Base-by-base conservation (phyloP, 2,113 vertebrate genomes). In the Potamarius usumacintae region DNA sequence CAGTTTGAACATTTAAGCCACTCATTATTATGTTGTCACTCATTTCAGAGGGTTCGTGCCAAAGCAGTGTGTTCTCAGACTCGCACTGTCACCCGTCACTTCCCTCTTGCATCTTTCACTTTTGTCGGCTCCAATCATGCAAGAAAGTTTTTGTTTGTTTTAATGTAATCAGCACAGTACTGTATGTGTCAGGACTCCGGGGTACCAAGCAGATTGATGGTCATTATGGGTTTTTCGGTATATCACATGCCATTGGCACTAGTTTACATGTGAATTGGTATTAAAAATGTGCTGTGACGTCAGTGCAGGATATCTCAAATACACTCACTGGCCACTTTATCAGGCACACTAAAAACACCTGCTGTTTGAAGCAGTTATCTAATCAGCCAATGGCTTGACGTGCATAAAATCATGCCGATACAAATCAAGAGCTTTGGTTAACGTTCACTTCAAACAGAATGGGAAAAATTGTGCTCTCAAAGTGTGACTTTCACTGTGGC, bases 1-100 rank as follows among this genome's bases (percentile, higher is more conserved):
- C 53, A 57, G 81, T 82, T 83, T 79, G 82, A 52, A 50, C 81
- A 83, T 76, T 52, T 63, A 50, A 86, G n/a, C 58, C 14, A 8
- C 78, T 15, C 34, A 30, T 60, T 85, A 76, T 89, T 79, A 57
- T 84, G 53, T 76, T 86, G 86, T 83, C 84, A 79, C 76, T 83
- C 78, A 80, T 50, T 87, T 4, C 12, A n/a, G 58, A 27, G 18
- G 25, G 62, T 82, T 84, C 65, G 34, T 83, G 60, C 80, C 50
- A 58, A 52, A 88, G 72, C 55, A 83, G 80, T 84, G 88, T 27
- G 58, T 83, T 86, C n/a, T 27, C 82, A 76, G 9, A 30, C 42
- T 42, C 42, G 20, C 9, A 52, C 6, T 22, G 15, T 52, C 14
- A 52, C 25, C 12, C 53, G 42, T 30, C 9, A 58, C 74, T 27